Base-by-base conservation (phyloP, 2,113 vertebrate genomes). In the Dasyprocta punctata region DNA sequence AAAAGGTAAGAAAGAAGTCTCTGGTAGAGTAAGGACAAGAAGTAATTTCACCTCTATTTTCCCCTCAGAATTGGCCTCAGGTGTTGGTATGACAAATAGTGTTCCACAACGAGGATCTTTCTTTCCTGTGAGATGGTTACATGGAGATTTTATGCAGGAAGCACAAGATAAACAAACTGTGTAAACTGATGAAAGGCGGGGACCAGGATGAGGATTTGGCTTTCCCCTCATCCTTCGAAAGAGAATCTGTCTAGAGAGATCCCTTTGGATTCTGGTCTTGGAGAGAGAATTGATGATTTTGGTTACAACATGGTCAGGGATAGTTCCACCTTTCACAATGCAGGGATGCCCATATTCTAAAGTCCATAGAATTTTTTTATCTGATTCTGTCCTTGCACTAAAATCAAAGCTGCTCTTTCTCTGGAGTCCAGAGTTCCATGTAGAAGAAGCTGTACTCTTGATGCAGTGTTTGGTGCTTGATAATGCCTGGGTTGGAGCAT, bases 141-240 rank as follows among this genome's bases (percentile, higher is more conserved):
- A 98, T 0, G 93, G 95, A 96, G 88, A 71, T 82, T 96, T 97
- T 88, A 98, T 61, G 85, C 90, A 96, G 65, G 97, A 97, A 89
- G 96, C 97, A 91, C 98, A 98, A 19, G 87, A 44, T 84, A 98
- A 97, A 47, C 98, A 98, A 89, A 97, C 96, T 6, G 84, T 13
- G 5, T 98, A 98, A 33, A 41, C 87, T 80, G 88, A 92, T n/a
- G 96, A 98, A 69, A 98, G 92, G 14, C 96, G 96, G 16, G 98
- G 98, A 26, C 98, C 98, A 83, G 98, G 98, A 47, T 0, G 84
- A 95, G 97, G 98, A 94, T 98, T 97, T 86, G 98, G 97, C 71
- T 12, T 95, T 95, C 98, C 98, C 19, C 98, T 98, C 98, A 98
- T 98, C 52, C 98, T 98, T 95, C 96, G 94, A 96, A 97, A 96